Percentiles rank a stretch among this genome's conserved stretches.
phyloP scores from a whole-genome alignment of 2,113 vertebrate genomes.

The Phalacrocorax aristotelis region DNA sequence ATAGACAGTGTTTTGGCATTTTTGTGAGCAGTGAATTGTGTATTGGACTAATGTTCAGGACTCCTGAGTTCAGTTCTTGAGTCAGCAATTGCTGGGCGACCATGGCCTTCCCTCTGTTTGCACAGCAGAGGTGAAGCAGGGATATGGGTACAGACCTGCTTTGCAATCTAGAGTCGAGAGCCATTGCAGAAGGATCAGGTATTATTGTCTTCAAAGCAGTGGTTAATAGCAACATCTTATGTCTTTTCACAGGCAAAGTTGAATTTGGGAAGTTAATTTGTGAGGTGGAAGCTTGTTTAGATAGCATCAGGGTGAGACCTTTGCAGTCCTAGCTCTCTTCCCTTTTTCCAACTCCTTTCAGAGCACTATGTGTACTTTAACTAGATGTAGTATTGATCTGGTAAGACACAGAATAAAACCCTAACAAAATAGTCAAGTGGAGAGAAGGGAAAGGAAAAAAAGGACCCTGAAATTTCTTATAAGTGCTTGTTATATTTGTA shows the following conservation, averaged over 20 bases:
- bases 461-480: not conserved
- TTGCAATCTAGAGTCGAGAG: not conserved
- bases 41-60: not conserved
- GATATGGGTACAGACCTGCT: not conserved
- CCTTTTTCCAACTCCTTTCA: not conserved
- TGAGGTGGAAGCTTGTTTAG: not conserved
- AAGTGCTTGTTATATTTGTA: not conserved
- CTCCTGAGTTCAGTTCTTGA: not conserved
- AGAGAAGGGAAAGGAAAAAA: not conserved
- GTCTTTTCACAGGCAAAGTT: not conserved
- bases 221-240: not conserved
- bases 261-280: not conserved
- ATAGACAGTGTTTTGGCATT: not conserved
- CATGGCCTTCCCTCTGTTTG: not conserved
- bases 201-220: not conserved
- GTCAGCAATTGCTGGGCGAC: not conserved
- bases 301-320: not conserved
- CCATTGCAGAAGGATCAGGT: not conserved
- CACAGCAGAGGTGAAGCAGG: not conserved
- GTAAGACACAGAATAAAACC: not conserved
- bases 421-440: not conserved
- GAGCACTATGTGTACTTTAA: not conserved
- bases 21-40: not conserved
- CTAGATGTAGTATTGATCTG: not conserved
- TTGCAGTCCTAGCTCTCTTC: not conserved